These are phyloP conservation scores for Fulmarus glacialis DNA, from an alignment of 2,113 vertebrate genomes.

Conservation along the genomic window DNA sequence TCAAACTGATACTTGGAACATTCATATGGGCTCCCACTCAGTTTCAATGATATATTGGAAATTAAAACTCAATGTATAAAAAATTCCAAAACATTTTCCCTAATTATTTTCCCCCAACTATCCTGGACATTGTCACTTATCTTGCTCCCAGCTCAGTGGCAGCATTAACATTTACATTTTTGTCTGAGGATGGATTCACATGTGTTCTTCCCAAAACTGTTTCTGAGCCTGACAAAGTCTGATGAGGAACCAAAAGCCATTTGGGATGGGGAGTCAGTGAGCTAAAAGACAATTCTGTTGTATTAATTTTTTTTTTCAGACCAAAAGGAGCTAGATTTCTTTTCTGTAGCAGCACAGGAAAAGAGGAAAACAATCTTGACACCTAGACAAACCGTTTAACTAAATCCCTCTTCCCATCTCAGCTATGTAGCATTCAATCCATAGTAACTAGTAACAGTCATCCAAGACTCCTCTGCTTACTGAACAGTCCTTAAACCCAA, in stretches of 20 bases:
- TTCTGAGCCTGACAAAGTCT: background rate
- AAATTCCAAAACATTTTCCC: background rate
- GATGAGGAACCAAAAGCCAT: background rate
- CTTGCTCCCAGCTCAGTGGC: background rate
- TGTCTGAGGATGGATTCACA: background rate
- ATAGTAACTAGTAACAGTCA: background rate
- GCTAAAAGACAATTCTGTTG: background rate
- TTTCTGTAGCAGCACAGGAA: background rate
- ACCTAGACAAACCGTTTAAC: background rate
- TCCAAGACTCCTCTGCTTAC: background rate
- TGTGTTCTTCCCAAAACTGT: background rate
- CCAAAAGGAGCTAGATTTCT: background rate
- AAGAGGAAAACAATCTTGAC: background rate
- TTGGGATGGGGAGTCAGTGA: background rate
- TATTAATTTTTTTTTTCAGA: background rate
- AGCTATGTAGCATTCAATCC: background rate
- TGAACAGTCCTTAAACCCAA: slow-evolving; percentile 17
- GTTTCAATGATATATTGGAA: background rate
- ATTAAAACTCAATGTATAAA: background rate
- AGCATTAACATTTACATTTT: background rate
- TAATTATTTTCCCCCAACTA: background rate
- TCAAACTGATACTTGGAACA: background rate
- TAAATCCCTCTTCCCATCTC: background rate
- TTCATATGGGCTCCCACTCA: background rate
- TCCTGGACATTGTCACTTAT: background rate